Conservation (phyloP, 2,888 invertebrate species). For the Emmelina monodactyla region DNA sequence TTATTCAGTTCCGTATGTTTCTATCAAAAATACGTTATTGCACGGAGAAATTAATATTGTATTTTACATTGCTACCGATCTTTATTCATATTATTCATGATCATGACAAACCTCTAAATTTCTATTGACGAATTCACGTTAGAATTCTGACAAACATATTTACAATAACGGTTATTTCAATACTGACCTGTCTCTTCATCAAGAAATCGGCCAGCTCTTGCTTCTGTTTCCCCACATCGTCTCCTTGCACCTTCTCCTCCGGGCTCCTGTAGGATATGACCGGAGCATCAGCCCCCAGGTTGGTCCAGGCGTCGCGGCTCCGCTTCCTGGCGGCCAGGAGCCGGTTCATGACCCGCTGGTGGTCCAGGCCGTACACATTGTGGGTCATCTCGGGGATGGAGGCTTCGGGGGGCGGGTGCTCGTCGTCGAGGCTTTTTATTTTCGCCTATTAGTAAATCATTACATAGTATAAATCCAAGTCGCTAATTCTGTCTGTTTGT, state of each 20-base stretch:
- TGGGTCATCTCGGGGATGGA: conserved; percentile 75
- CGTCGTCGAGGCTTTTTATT: conserved; percentile 44
- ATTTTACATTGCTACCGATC: too few relatives aligned
- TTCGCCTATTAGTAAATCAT: conserved; percentile 34
- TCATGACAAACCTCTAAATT: too few relatives aligned
- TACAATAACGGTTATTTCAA: too few relatives aligned
- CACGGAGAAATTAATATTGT: too few relatives aligned
- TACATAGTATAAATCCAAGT: too few relatives aligned
- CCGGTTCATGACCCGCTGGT: conserved; percentile 68
- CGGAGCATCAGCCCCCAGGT: conserved; percentile 22
- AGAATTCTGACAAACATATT: too few relatives aligned
- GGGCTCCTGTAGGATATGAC: conserved; percentile 39
- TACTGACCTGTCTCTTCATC: conserved; percentile 50
- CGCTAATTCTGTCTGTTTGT: too few relatives aligned
- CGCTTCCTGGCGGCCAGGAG: conserved; percentile 58
- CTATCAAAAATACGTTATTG: too few relatives aligned
- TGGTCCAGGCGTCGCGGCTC: conserved; percentile 62
- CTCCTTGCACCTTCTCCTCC: conserved; percentile 16
- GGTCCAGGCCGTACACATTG: conserved; percentile 75
- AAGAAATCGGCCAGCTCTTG: conserved; percentile 65
- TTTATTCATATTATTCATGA: too few relatives aligned
- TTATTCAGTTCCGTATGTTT: too few relatives aligned
- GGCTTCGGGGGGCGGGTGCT: conserved; percentile 34
- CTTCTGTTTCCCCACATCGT: conserved; percentile 35
- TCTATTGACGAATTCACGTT: too few relatives aligned